A percentile compares a stretch with the other conserved stretches of the same genome.
Evolutionary conservation across 2,888 invertebrate species (phyloP).

Genomic region (Pristionchus arcanus): DNA sequence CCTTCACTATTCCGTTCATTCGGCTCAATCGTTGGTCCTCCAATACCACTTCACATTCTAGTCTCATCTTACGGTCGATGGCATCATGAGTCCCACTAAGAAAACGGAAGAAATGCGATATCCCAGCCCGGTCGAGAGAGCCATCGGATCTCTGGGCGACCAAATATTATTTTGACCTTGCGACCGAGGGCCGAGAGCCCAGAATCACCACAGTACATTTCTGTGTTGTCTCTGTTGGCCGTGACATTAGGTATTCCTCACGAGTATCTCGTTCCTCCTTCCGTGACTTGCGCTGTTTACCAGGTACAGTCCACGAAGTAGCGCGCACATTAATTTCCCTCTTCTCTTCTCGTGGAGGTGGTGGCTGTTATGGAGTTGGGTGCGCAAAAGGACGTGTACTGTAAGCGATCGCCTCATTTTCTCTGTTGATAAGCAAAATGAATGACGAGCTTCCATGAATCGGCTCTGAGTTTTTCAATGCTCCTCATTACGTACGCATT

Average conservation of each 20-base stretch:
- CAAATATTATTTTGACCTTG: conserved; percentile 43
- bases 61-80: conserved; percentile 4
- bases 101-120: conserved; percentile 36
- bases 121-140: background rate
- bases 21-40: background rate
- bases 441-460: background rate
- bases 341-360: background rate
- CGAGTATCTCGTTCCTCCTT: background rate
- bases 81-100: conserved; percentile 15
- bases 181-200: background rate
- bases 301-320: background rate
- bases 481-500: background rate
- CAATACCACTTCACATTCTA: background rate
- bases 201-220: conserved; percentile 34
- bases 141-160: background rate
- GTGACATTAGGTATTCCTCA: background rate
- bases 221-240: background rate
- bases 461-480: background rate
- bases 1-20: background rate
- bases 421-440: background rate
- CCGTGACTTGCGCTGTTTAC: conserved; percentile 42
- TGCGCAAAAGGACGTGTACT: background rate
- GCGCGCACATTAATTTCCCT: background rate
- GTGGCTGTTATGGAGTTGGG: background rate
- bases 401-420: background rate